These are phyloP conservation scores for Drosophila erecta DNA, from an alignment of 1,140 invertebrate species.

Conservation along the genomic window DNA sequence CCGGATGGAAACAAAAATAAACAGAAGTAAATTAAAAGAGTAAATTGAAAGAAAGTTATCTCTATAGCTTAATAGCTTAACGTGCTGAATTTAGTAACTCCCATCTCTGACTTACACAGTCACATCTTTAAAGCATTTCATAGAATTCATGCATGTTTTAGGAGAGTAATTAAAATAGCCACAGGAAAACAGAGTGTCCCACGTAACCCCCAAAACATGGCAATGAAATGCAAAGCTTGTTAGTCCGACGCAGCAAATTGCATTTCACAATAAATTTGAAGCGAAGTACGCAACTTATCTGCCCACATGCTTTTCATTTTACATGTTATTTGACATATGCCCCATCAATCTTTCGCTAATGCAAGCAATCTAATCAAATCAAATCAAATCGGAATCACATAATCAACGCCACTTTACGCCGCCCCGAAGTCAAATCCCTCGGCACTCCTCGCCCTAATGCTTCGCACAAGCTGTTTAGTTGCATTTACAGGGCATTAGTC, in stretches of 20 bases:
- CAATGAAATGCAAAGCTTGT: no score
- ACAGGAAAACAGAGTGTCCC: no score
- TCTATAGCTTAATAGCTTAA: no score
- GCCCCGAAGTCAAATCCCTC: constrained; percentile 16
- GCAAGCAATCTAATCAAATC: constrained; percentile 64
- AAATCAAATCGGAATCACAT: constrained; percentile 62
- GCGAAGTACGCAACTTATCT: neutral
- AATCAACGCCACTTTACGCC: constrained; percentile 52
- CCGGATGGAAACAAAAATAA: no score
- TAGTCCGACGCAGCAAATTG: constrained; percentile 1
- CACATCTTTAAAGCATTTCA: no score
- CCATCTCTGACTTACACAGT: no score
- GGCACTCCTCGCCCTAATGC: constrained; percentile 12
- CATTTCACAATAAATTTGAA: neutral
- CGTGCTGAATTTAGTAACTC: no score
- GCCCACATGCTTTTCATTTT: neutral
- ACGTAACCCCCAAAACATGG: no score
- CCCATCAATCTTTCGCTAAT: constrained; percentile 71
- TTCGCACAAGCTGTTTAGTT: constrained; percentile 62
- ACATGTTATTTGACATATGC: constrained; percentile 38
- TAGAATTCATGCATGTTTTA: no score
- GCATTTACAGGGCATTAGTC: constrained; percentile 69
- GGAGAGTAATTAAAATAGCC: no score
- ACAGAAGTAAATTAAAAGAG: no score
- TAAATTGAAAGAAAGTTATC: no score